These are phyloP conservation scores for Grammomys surdaster DNA, from an alignment of 2,113 vertebrate genomes.

Conservation along the genomic window DNA sequence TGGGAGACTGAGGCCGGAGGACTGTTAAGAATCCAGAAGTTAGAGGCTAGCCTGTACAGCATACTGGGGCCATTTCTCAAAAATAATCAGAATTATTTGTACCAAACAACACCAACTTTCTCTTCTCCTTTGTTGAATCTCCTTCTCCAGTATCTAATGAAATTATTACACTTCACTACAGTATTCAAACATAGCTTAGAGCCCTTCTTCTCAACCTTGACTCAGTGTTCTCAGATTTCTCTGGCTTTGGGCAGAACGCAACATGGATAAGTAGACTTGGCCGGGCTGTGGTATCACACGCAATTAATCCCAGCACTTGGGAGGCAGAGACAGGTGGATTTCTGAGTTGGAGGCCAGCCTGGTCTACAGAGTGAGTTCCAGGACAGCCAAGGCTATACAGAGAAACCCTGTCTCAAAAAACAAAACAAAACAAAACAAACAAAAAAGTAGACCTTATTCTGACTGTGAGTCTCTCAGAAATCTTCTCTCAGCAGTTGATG, in stretches of 20 bases:
- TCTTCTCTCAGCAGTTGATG: neutral
- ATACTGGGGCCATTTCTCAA: neutral
- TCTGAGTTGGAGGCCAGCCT: too few relatives aligned
- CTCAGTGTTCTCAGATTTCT: neutral
- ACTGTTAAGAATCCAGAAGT: neutral
- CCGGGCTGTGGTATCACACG: too few relatives aligned
- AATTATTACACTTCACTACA: neutral
- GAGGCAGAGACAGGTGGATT: too few relatives aligned
- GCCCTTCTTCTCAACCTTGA: neutral
- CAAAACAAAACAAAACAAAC: too few relatives aligned
- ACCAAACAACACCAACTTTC: neutral
- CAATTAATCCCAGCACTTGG: too few relatives aligned
- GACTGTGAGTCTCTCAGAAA: neutral
- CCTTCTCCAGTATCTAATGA: neutral
- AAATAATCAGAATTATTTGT: neutral
- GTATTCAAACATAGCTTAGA: neutral
- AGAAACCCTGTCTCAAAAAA: too few relatives aligned
- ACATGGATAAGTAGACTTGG: neutral
- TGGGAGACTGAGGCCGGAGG: neutral
- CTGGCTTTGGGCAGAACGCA: neutral
- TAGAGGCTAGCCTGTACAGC: neutral
- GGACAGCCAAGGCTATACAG: too few relatives aligned
- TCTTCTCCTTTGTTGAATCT: neutral
- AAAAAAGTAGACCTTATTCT: neutral
- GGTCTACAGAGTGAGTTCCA: too few relatives aligned